These are phyloP conservation scores for Cavia aperea DNA, from an alignment of 2,113 vertebrate genomes.

Conservation along the genomic window DNA sequence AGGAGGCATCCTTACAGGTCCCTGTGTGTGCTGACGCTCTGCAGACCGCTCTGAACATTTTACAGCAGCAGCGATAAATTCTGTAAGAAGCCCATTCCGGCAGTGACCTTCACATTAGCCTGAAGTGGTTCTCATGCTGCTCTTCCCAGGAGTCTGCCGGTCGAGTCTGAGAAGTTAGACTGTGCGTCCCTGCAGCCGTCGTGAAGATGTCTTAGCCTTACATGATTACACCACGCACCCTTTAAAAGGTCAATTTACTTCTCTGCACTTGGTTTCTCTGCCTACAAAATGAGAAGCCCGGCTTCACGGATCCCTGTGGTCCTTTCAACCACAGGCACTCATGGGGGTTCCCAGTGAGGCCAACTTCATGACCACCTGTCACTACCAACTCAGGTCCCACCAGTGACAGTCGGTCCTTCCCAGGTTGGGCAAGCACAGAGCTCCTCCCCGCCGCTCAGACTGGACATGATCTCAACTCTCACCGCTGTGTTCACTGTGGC, in stretches of 20 bases:
- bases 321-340: not conserved
- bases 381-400: not conserved
- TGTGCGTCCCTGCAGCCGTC: not conserved
- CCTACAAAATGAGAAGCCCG: not conserved
- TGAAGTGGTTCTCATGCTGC: not conserved
- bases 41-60: constrained; percentile 10
- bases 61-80: constrained; percentile 23
- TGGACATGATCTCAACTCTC: not conserved
- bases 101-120: not conserved
- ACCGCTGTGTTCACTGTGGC: not conserved
- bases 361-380: not conserved
- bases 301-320: not conserved
- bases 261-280: constrained; percentile 14
- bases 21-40: constrained; percentile 29
- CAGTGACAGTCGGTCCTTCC: not conserved
- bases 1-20: not conserved
- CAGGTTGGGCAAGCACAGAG: not conserved
- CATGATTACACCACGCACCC: not conserved
- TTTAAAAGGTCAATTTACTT: not conserved
- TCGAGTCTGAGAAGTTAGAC: not conserved
- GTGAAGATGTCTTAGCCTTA: not conserved
- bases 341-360: not conserved
- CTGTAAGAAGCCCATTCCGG: not conserved
- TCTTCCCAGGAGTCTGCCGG: not conserved
- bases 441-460: not conserved